Base-by-base conservation (phyloP, 2,888 invertebrate genomes). In the Epiperipatus broadwayi region DNA sequence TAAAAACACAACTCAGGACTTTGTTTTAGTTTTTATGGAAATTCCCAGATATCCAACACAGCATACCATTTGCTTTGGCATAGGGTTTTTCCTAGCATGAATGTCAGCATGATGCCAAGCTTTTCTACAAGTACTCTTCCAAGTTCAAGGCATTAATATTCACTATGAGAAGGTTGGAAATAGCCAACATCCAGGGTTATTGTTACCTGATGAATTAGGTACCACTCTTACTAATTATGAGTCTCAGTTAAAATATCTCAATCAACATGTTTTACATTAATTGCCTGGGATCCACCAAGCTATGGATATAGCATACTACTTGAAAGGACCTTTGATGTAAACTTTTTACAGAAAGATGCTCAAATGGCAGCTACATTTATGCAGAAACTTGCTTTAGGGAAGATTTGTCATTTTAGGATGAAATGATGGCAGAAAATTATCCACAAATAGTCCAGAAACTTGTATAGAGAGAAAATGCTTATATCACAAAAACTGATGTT, bases 301-400 rank as follows among this genome's bases (percentile, higher is more conserved):
- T 84, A 80, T 61, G 85, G 85, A 1, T 70, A 71, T 43, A 83
- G 81, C 42, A 67, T 75, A 44, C 84, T 83, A 0, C 81, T 81
- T 0, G 63, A 70, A 18, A 67, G 77, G 45, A 62, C 69, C n/a
- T 84, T 79, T 53, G 61, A 69, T 0, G 49, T 64, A 1, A 67
- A 78, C 48, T 81, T 79, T 55, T 74, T 72, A 49, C 67, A 72
- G 40, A 68, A 67, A 44, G 85, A 87, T 64, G 83, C 84, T 4
- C 64, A 69, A 20, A 58, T 60, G 44, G 80, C 78, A 10, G 63
- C 68, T 44, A 59, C 70, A 39, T 65, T 87, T 35, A 79, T 84
- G 76, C 65, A 72, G 61, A 75, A 61, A 62, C 30, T 53, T 85
- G 5, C 69, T 72, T 2, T 64, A 74, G 29, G 53, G 67, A 0